Evolutionary conservation across 1,140 invertebrate species (phyloP), one percentile per base, ranked within the genome.

Genomic region (Cotesia chilonis): DNA sequence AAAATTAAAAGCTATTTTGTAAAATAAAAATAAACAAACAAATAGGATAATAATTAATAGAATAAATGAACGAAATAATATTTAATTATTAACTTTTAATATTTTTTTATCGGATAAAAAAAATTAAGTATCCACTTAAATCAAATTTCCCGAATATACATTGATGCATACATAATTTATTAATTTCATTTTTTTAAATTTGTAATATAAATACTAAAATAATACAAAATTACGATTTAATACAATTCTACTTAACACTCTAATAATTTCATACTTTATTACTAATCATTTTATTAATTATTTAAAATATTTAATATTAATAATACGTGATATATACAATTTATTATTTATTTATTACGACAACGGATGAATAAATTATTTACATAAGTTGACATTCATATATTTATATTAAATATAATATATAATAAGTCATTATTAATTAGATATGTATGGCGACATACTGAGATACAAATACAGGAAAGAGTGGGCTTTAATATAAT

Each of bases 121-220:
- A 41, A 41, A 4, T 41, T 41, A 5, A 7, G 41, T 41, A 41
- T 41, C 41, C 10, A 41, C 41, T 41, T 41, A 10, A 41, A 41
- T 6, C 41, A 41, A 10, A 41, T 41, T 41, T 41, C 41, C 41
- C 5, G 4, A 5, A 7, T 41, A 41, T 41, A 41, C 41, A 41
- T 7, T 41, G 41, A 41, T 41, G 41, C 5, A 41, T 41, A 41
- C 10, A 41, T 41, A 41, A 41, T 41, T 6, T 10, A 41, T 41
- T 10, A 41, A 6, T 41, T 41, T 10, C 41, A 7, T 41, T 41
- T 41, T 41, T 41, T 2, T 6, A 14, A 41, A 41, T 41, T 41
- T 41, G 10, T 41, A 41, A 41, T 41, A 86, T 85, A 87, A 85
- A 87, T 86, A 84, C 85, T 85, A 85, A 80, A 83, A 82, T 84